These are phyloP conservation scores for Villa cingulata DNA, from an alignment of 2,888 invertebrate species.

Conservation along the genomic window DNA sequence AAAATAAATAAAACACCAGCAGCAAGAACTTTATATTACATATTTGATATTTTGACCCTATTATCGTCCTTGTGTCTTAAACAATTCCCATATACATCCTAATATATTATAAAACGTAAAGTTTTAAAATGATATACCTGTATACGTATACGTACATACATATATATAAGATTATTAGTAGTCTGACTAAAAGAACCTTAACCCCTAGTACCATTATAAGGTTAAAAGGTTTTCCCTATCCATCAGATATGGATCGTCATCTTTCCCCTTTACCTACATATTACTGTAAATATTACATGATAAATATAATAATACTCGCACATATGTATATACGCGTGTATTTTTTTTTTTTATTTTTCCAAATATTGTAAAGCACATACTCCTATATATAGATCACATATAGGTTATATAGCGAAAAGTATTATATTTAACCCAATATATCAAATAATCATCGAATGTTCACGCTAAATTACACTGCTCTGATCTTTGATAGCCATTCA, in stretches of 20 bases:
- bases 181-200: background rate
- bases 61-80: background rate
- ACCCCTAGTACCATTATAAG: background rate
- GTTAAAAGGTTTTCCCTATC: constrained; percentile 2
- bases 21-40: too few relatives aligned
- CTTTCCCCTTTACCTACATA: too few relatives aligned
- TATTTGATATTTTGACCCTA: too few relatives aligned
- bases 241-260: background rate
- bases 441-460: background rate
- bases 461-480: background rate
- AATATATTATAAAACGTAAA: too few relatives aligned
- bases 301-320: background rate
- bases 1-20: too few relatives aligned
- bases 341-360: background rate
- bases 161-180: too few relatives aligned
- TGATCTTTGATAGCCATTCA: background rate
- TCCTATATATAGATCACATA: too few relatives aligned
- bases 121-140: too few relatives aligned
- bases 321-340: background rate
- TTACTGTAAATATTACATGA: too few relatives aligned
- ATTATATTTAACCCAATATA: background rate
- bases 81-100: background rate
- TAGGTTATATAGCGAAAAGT: background rate
- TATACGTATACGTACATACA: too few relatives aligned
- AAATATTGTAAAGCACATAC: too few relatives aligned